Base-by-base conservation (phyloP, 1,140 invertebrate species). In the Solenopsis invicta region DNA sequence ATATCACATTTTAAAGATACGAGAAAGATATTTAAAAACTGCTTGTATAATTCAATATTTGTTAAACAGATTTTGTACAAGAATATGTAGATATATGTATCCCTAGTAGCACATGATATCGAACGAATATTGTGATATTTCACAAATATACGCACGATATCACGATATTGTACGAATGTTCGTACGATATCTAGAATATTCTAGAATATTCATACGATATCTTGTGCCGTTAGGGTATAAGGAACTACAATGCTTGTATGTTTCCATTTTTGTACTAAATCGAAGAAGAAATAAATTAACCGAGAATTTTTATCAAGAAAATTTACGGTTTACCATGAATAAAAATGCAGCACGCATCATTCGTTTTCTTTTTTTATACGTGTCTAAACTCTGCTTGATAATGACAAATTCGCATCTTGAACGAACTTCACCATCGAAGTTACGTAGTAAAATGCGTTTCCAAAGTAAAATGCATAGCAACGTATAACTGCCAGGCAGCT, bases 401-500 rank as follows among this genome's bases (percentile, higher is more conserved):
- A 48, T 74, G 21, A 12, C 62, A 75, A 84, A 48, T 82, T 41
- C 64, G 48, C n/a, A 34, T 62, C 71, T 29, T 76, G 54, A n/a
- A 71, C 41, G 12, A 69, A 78, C 50, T 77, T 87, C 61, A 10
- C 34, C 74, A 21, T 66, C 13, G 56, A 86, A 74, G 13, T 52
- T 67, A 80, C 48, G 66, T 77, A 61, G 62, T 59, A 81, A 80
- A 71, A 82, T 86, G 24, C 82, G 74, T 74, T 75, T 62, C 75
- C 86, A 87, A 91, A 91, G 77, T 81, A 91, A 87, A 52, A 85
- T 78, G 88, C 88, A 88, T 89, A 91, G 90, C 90, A 91, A 91
- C 90, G 85, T 85, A 91, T 91, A 91, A 91, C 77, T 87, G 89
- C 89, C 88, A 91, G 81, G 85, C 85, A 52, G 85, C 89, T 91